Evolutionary conservation across 2,888 invertebrate species (phyloP).

Genomic region (Maniola hyperantus): DNA sequence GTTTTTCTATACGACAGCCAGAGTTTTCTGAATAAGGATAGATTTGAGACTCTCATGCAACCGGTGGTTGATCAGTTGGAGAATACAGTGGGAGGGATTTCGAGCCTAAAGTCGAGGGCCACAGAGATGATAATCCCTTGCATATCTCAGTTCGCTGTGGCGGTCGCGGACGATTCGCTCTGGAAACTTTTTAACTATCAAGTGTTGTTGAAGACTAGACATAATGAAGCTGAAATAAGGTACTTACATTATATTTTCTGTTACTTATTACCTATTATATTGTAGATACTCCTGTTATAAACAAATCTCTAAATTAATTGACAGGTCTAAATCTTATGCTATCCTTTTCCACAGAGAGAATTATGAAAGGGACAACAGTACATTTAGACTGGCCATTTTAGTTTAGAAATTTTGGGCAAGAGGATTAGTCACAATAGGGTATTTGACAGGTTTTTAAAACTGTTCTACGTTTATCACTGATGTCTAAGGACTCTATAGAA

Average conservation of each 20-base stretch:
- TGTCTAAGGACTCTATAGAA: too few relatives aligned
- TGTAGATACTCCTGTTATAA: too few relatives aligned
- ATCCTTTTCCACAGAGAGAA: too few relatives aligned
- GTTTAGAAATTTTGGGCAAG: too few relatives aligned
- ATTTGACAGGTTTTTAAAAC: too few relatives aligned
- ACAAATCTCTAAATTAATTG: too few relatives aligned
- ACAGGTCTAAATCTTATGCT: too few relatives aligned
- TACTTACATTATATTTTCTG: constrained; percentile 39
- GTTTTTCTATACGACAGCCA: constrained; percentile 93
- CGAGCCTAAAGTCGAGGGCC: constrained; percentile 83
- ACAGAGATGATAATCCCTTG: constrained; percentile 87
- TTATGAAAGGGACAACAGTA: too few relatives aligned
- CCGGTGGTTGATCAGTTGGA: constrained; percentile 95
- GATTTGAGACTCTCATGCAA: constrained; percentile 92
- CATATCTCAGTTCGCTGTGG: constrained; percentile 91
- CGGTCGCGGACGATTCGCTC: constrained; percentile 91
- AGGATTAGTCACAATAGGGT: too few relatives aligned
- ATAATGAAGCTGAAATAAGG: constrained; percentile 87
- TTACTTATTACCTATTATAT: too few relatives aligned
- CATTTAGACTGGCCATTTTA: too few relatives aligned
- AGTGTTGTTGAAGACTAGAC: constrained; percentile 92
- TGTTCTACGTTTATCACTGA: too few relatives aligned
- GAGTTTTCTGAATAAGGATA: constrained; percentile 91
- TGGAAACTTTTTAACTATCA: constrained; percentile 97
- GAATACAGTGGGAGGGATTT: constrained; percentile 86